Percentiles rank a stretch among this genome's conserved stretches.
Evolutionary conservation across 2,888 invertebrate genomes (phyloP).

Genomic region (Bombylius discolor): DNA sequence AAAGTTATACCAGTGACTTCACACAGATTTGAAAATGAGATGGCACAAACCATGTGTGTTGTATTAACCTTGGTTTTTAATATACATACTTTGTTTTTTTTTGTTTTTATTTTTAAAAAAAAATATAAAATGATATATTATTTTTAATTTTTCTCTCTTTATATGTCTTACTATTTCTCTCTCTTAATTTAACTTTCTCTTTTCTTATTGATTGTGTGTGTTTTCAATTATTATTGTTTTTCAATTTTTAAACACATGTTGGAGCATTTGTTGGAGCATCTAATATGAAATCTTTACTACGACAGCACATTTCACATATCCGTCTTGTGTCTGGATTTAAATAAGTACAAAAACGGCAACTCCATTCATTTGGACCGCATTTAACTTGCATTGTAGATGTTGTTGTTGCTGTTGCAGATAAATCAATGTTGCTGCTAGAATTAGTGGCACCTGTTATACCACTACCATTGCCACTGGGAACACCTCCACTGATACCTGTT

Average conservation of each 20-base stretch:
- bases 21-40: no score
- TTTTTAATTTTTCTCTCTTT: not conserved
- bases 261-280: conserved; percentile 29
- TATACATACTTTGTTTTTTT: no score
- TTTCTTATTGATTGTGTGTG: not conserved
- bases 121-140: no score
- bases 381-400: conserved; percentile 1
- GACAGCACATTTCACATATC: conserved; percentile 60
- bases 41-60: no score
- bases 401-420: conserved; percentile 9
- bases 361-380: conserved; percentile 41
- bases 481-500: not conserved
- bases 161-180: not conserved
- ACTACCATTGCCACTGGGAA: not conserved
- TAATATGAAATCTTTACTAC: conserved; percentile 36
- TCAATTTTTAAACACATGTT: conserved; percentile 27
- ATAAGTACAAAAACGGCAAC: conserved; percentile 54
- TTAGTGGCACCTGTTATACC: not conserved
- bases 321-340: conserved; percentile 43
- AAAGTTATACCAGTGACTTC: no score
- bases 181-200: not conserved
- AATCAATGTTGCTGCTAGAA: not conserved
- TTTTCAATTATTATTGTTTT: not conserved
- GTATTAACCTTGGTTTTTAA: no score
- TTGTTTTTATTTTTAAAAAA: no score